These are phyloP conservation scores for Sisyra nigra DNA, from an alignment of 2,888 invertebrate species.

Conservation along the genomic window DNA sequence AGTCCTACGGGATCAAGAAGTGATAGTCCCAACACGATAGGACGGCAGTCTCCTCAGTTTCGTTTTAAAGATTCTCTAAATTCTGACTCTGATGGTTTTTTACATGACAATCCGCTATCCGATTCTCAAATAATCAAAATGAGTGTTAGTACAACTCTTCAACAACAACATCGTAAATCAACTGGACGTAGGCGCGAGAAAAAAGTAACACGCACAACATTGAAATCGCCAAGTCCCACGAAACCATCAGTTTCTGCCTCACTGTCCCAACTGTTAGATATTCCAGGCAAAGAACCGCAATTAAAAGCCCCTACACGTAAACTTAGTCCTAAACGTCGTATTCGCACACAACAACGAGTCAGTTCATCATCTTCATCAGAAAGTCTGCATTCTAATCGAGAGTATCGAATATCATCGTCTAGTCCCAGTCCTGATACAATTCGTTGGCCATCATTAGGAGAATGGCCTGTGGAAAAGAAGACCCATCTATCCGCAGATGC, in stretches of 20 bases:
- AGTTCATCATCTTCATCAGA: conserved; percentile 44
- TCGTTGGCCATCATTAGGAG: conserved; percentile 24
- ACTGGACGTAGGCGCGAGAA: conserved; percentile 45
- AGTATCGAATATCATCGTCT: conserved; percentile 21
- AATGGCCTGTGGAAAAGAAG: conserved; percentile 24
- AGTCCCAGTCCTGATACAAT: conserved; percentile 29
- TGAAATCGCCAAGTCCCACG: conserved; percentile 36
- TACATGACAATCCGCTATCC: conserved; percentile 65
- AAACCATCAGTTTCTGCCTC: conserved; percentile 33
- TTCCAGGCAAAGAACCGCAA: conserved; percentile 30
- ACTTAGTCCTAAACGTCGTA: conserved; percentile 39
- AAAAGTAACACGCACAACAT: conserved; percentile 30
- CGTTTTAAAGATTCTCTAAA: conserved; percentile 36
- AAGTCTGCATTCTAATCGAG: conserved; percentile 33
- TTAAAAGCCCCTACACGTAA: conserved; percentile 25
- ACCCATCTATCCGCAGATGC: conserved; percentile 23
- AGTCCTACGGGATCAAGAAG: conserved; percentile 66
- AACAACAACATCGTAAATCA: conserved; percentile 39
- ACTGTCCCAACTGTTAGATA: conserved; percentile 43
- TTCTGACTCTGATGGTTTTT: conserved; percentile 56
- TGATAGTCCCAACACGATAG: conserved; percentile 51
- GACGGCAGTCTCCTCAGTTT: conserved; percentile 54
- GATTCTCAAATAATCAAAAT: conserved; percentile 39
- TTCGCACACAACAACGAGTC: conserved; percentile 33
- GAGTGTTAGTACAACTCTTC: conserved; percentile 20